phyloP scores from a whole-genome alignment of 1,140 invertebrate species.

The Parasteatoda tepidariorum region DNA sequence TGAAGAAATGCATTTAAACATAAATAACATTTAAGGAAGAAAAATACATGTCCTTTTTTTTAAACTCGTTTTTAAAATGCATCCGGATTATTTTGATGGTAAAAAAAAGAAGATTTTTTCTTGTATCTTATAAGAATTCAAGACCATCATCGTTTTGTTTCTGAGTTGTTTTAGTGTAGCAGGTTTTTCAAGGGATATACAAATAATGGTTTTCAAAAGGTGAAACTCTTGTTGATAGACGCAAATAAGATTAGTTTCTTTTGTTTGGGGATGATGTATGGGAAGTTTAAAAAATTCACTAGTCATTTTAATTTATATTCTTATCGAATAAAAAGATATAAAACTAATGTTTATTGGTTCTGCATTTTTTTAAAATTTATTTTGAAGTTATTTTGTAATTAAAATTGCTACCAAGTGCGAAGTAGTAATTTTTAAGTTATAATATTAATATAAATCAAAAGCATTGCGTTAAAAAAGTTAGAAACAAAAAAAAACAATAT shows the following conservation, averaged over 20 bases:
- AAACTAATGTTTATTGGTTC: too few species aligned
- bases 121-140: conserved; percentile 51
- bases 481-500: too few species aligned
- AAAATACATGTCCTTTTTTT: conserved; percentile 17
- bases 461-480: too few species aligned
- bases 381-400: too few species aligned
- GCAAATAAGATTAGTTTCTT: conserved; percentile 19
- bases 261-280: background rate
- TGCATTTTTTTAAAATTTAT: too few species aligned
- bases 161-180: conserved; percentile 14
- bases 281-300: too few species aligned
- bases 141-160: conserved; percentile 11
- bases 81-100: conserved; percentile 43
- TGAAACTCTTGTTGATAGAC: too few species aligned
- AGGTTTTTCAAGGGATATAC: background rate
- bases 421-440: too few species aligned
- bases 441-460: too few species aligned
- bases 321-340: too few species aligned
- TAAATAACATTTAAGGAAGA: conserved; percentile 40
- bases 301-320: too few species aligned
- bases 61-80: conserved; percentile 14
- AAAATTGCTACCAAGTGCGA: too few species aligned
- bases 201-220: conserved; percentile 19
- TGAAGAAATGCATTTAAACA: conserved; percentile 51
- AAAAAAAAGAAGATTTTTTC: conserved; percentile 16